Evolutionary conservation across 2,113 vertebrate genomes (phyloP), one percentile per base, ranked within the genome.

Genomic region (Nothoprocta pentlandii): DNA sequence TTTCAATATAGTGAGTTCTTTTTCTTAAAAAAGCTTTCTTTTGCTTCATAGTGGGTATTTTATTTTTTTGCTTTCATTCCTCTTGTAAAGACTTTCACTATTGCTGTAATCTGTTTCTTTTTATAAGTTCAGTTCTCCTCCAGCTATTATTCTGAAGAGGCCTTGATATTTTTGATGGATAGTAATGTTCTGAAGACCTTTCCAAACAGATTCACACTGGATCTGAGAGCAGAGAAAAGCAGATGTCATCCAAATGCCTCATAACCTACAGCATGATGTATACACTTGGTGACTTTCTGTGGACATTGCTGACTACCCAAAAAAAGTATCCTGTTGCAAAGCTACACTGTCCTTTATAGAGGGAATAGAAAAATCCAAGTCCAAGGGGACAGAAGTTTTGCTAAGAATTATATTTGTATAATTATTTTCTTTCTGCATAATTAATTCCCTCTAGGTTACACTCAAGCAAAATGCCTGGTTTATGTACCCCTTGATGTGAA

Each of bases 401-500:
- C 15, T 89, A 26, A 80, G 90, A 58, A 13, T 56, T 16, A 36
- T 88, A 23, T 68, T 88, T 63, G 11, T 53, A n/a, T 79, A 61
- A 61, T 54, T 21, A 10, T 41, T 62, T 9, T 63, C 80, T 3
- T 77, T 93, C 66, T 84, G 34, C 16, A 5, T 79, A 67, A 80
- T 83, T 84, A 26, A 87, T 91, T 93, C 16, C 74, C 92, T 97
- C 92, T 96, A 98, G 99, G 98, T 80, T 28, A 44, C 7, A 94
- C 59, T 51, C 94, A 61, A 71, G 97, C 97, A 39, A 98, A 98
- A 97, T 90, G 90, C 17, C 93, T 98, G 9, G 92, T 98, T 74
- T 97, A 96, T 28, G 98, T 99, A 70, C 99, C 99, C 14, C 91
- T 99, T 96, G 98, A 99, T 78, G 98, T 99, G 90, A 95, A 97